Base-by-base conservation (phyloP, 92 coral and sea anemone genomes). In the Zoanthus solanderi region DNA sequence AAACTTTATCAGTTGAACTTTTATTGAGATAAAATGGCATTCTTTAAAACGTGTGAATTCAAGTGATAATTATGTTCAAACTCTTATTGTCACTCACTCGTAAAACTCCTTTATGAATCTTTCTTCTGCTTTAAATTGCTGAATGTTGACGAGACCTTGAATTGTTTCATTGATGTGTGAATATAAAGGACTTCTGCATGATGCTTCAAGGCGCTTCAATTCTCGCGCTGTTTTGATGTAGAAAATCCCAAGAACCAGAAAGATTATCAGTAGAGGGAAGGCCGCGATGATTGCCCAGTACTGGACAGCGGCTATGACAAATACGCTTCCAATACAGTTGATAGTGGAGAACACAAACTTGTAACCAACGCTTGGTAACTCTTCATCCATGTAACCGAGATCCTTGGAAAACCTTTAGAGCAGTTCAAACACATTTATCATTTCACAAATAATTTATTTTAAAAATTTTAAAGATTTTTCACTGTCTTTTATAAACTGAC, bases 251-350 rank as follows among this genome's bases (percentile, higher is more conserved):
- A 91, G 89, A 47, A 84, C 31, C 58, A 84, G 47, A 28, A 91
- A 91, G n/a, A 91, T 89, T 9, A 44, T 14, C 10, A 91, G 48
- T 9, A 91, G 91, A 53, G 94, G 94, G n/a, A 88, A 45, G 50
- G 87, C 94, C 7, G 89, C 89, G 9, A 91, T 72, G 56, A 91
- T 71, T 2, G 89, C 84, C 94, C 94, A 91, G 16, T 85, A 88
- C 37, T 91, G 89, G 45, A 88, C 79, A 13, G 87, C 94, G 57
- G 94, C 86, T 17, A 90, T 88, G 7, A 91, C 89, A 32, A 91
- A 45, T n/a, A 91, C 87, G 67, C 91, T 90, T 2, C 94, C 92
- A 12, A 91, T 44, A n/a, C 91, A 91, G 52, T 80, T 80, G 34
- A 80, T 63, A 23, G 85, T 37, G 11, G 85, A 80, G 75, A 80